These are phyloP conservation scores for Nineta flava DNA, from an alignment of 2,888 invertebrate genomes.

Conservation along the genomic window DNA sequence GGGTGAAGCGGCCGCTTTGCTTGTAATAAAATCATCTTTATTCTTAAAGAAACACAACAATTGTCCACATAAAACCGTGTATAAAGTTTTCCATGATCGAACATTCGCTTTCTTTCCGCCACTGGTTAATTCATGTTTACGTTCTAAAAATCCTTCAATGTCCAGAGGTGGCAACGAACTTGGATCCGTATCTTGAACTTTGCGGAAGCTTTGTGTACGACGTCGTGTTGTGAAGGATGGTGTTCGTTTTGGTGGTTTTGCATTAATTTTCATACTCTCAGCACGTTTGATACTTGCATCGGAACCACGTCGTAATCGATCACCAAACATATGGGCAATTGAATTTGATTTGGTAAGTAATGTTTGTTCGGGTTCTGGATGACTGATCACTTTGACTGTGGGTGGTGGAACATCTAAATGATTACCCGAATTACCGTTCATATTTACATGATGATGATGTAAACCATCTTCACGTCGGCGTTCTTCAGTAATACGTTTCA, in stretches of 20 bases:
- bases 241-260: constrained; percentile 78
- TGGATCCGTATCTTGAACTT: constrained; percentile 25
- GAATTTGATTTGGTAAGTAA: constrained; percentile 41
- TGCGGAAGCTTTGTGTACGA: constrained; percentile 73
- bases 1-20: constrained; percentile 77
- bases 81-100: constrained; percentile 88
- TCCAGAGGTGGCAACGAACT: constrained; percentile 72
- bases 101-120: constrained; percentile 91
- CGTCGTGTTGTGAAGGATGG: constrained; percentile 90
- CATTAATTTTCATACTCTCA: constrained; percentile 72
- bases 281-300: constrained; percentile 56
- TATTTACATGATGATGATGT: constrained; percentile 32
- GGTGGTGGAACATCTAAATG: constrained; percentile 13
- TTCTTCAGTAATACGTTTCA: constrained; percentile 76
- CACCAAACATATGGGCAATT: constrained; percentile 42
- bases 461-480: constrained; percentile 62
- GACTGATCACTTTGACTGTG: constrained; percentile 8
- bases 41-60: constrained; percentile 96
- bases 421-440: constrained; percentile 20
- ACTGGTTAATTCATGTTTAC: constrained; percentile 86
- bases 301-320: constrained; percentile 45
- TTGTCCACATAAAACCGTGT: constrained; percentile 92
- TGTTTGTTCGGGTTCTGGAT: constrained; percentile 19
- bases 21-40: constrained; percentile 73
- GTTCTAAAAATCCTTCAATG: constrained; percentile 77